Evolutionary conservation across 1,140 invertebrate species (phyloP), one percentile per base, ranked within the genome.

Genomic region (Arctopsyche grandis): DNA sequence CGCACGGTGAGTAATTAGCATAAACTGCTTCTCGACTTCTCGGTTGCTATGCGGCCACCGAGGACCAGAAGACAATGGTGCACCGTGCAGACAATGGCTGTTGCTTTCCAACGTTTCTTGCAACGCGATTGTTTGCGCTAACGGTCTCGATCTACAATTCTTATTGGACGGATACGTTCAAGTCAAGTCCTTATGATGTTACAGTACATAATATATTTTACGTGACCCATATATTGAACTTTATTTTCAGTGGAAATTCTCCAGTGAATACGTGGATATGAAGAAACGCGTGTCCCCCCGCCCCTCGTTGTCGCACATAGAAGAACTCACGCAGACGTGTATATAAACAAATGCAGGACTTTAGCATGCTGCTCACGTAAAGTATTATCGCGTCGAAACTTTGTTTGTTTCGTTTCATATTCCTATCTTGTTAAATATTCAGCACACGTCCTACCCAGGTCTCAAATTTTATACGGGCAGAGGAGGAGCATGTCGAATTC

Each of bases 321-420:
- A 52, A 14, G 48, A 52, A 14, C 48, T 14, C 10, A 52, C 3
- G 16, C 10, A 52, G 48, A 52, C 48, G 48, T n/a, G n/a, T 52
- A 52, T 52, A 76, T 58, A 63, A 76, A 76, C 75, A 76, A 76
- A 76, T 63, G 38, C 48, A 16, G 21, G 9, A 7, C 21, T 66
- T 76, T 63, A n/a, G 29, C 26, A 76, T 38, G 29, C 75, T 22
- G 7, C 52, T 66, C 75, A 76, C 75, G 75, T 76, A 76, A 76
- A 76, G 75, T 76, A 76, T 76, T 76, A 76, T 76, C 75, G 52
- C 75, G 56, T 75, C 52, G 73, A 75, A 76, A 66, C 52, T 43
- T 76, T 76, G 52, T 76, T 76, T 76, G 75, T 76, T 76, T 76
- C 75, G 60, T 76, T 63, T 76, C 75, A 58, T 76, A 66, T 66